phyloP scores from a whole-genome alignment of 92 coral and sea anemone genomes.

The Montipora capitata region DNA sequence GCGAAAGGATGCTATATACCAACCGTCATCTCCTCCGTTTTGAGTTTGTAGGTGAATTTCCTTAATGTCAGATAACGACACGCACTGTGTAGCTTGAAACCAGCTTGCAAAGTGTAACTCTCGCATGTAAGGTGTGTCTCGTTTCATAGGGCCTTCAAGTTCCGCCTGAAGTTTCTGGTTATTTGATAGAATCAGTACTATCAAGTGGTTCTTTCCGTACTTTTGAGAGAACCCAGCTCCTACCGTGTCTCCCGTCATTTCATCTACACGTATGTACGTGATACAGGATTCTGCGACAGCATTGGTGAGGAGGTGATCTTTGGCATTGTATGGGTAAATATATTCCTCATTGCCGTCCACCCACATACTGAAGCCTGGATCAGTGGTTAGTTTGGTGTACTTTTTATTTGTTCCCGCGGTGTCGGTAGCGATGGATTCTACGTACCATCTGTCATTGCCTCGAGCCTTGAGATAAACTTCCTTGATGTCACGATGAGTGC shows the following conservation, averaged over 20 bases:
- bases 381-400: conserved; percentile 34
- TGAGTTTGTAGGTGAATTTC: conserved; percentile 17
- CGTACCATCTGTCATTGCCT: conserved; percentile 48
- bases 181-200: conserved; percentile 13
- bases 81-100: conserved; percentile 34
- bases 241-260: not conserved
- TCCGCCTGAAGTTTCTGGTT: conserved; percentile 11
- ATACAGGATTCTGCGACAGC: conserved; percentile 44
- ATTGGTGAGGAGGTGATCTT: conserved; percentile 42
- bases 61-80: conserved; percentile 27
- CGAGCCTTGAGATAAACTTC: conserved; percentile 41
- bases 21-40: not conserved
- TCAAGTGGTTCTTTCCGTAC: not conserved
- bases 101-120: conserved; percentile 28
- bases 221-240: not conserved
- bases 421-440: conserved; percentile 25
- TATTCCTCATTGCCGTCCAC: conserved; percentile 19
- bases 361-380: conserved; percentile 50
- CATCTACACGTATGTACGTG: conserved; percentile 40
- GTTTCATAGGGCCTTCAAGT: conserved; percentile 32
- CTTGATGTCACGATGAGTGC: conserved; percentile 28
- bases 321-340: conserved; percentile 30
- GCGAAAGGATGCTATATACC: conserved; percentile 43
- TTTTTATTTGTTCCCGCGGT: conserved; percentile 1
- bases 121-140: conserved; percentile 4